These are phyloP conservation scores for Callithrix jacchus DNA, from an alignment of 2,113 vertebrate species.

Conservation along the genomic window DNA sequence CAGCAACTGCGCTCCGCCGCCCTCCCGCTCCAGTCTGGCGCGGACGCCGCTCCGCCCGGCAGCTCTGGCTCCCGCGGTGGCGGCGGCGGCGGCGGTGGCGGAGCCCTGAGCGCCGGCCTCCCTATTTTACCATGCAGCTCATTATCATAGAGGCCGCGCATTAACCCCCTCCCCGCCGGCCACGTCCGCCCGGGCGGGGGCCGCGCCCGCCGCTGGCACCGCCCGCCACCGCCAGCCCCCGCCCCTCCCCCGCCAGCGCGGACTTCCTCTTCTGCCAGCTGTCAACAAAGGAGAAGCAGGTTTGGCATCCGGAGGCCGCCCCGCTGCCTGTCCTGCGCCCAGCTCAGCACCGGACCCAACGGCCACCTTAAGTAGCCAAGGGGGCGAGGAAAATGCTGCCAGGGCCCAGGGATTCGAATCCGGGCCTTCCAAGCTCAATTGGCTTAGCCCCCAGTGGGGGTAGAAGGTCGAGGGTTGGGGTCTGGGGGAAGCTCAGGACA, in stretches of 20 bases:
- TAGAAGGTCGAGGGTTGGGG: not conserved
- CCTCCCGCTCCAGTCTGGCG: conserved; percentile 62
- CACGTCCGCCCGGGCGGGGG: not conserved
- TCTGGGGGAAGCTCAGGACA: not conserved
- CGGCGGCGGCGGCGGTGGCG: conserved; percentile 29
- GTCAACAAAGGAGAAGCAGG: conserved; percentile 52
- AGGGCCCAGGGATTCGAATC: not conserved
- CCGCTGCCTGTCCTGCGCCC: not conserved
- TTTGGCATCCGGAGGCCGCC: not conserved
- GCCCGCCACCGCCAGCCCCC: conserved; percentile 13
- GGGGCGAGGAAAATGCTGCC: not conserved
- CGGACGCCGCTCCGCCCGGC: conserved; percentile 57
- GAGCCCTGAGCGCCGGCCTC: conserved; percentile 76
- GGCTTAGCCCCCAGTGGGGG: not conserved
- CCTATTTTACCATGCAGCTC: conserved; percentile 75
- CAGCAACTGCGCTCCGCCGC: conserved; percentile 58
- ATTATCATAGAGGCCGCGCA: conserved; percentile 81
- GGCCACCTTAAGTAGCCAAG: conserved; percentile 14
- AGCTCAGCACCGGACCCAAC: not conserved
- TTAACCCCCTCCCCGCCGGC: conserved; percentile 78
- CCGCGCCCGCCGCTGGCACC: conserved; percentile 50
- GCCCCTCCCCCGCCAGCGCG: not conserved
- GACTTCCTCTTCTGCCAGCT: conserved; percentile 35
- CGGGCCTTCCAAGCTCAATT: not conserved
- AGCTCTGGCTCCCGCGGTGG: conserved; percentile 45